Conservation (phyloP, 2,797 vertebrate species). For the Danio tinwini region DNA sequence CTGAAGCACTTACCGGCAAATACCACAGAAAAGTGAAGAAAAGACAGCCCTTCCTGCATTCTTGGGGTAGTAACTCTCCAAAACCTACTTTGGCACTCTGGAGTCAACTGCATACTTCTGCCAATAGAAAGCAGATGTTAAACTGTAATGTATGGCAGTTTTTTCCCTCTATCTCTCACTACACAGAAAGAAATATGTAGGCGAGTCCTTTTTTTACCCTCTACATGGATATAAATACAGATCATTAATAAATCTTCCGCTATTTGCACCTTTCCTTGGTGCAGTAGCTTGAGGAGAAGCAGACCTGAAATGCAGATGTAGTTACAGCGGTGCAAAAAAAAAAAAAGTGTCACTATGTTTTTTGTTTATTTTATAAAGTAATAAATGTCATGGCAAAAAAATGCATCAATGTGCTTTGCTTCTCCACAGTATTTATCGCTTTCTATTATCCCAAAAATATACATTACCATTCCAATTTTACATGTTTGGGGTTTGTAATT, state of each 20-base stretch:
- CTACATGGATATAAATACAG: constrained; percentile 72
- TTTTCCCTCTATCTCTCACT: constrained; percentile 55
- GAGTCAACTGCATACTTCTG: constrained; percentile 81
- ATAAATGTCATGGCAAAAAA: not conserved
- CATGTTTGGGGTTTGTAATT: not conserved
- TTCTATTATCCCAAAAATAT: not conserved
- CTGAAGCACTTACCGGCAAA: constrained; percentile 73
- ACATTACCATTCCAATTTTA: not conserved
- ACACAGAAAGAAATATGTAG: constrained; percentile 72
- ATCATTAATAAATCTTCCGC: constrained; percentile 54
- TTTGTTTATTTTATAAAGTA: not conserved
- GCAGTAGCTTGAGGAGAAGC: constrained; percentile 4
- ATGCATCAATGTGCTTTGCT: not conserved
- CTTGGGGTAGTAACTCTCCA: constrained; percentile 73
- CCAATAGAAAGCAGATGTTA: constrained; percentile 87
- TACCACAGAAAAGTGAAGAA: constrained; percentile 67
- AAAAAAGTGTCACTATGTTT: not conserved
- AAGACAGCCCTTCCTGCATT: constrained; percentile 68
- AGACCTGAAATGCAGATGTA: not conserved
- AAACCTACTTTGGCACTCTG: constrained; percentile 78
- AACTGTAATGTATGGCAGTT: constrained; percentile 79
- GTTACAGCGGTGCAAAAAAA: not conserved
- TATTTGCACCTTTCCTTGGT: constrained; percentile 12
- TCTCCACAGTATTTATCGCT: not conserved
- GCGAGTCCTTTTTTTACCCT: constrained; percentile 72